These are phyloP conservation scores for Alviniconcha marisindica DNA, from an alignment of 1,140 invertebrate species.

Conservation along the genomic window DNA sequence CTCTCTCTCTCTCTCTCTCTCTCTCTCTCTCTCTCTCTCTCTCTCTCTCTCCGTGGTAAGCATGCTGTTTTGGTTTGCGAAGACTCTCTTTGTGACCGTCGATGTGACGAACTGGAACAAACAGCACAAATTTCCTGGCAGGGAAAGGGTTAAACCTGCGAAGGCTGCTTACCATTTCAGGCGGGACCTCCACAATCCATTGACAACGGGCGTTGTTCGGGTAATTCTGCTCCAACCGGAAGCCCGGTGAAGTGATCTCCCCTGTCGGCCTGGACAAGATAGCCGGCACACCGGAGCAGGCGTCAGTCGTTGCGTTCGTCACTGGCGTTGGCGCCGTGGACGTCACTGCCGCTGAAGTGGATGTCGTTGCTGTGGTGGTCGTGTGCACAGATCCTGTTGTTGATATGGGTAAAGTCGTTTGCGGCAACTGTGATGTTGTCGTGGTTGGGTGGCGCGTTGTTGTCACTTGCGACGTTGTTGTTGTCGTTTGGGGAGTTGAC, in stretches of 20 bases:
- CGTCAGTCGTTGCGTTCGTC: background rate
- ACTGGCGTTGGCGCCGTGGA: background rate
- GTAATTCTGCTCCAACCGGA: background rate
- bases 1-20: too few species aligned
- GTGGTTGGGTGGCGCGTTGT: too few species aligned
- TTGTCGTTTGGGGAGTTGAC: too few species aligned
- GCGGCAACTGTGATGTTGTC: background rate
- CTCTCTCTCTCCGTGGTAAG: too few species aligned
- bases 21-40: too few species aligned
- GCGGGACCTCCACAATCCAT: slow-evolving; percentile 30
- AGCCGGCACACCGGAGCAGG: slow-evolving; percentile 38
- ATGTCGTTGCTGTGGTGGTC: slow-evolving; percentile 22
- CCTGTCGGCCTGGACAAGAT: slow-evolving; percentile 10
- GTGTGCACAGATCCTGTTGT: too few species aligned
- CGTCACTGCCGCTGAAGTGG: slow-evolving; percentile 26
- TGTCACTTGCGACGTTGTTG: too few species aligned
- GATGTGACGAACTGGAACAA: too few species aligned
- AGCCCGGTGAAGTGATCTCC: slow-evolving; percentile 33
- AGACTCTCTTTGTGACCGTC: too few species aligned
- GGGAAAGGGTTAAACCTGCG: too few species aligned
- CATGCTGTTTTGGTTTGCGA: too few species aligned
- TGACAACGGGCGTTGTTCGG: slow-evolving; percentile 30
- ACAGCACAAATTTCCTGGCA: too few species aligned
- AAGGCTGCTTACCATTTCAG: slow-evolving; percentile 19
- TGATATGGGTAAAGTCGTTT: background rate